Base-by-base conservation (phyloP, 2,113 vertebrate species). In the Scomber japonicus region DNA sequence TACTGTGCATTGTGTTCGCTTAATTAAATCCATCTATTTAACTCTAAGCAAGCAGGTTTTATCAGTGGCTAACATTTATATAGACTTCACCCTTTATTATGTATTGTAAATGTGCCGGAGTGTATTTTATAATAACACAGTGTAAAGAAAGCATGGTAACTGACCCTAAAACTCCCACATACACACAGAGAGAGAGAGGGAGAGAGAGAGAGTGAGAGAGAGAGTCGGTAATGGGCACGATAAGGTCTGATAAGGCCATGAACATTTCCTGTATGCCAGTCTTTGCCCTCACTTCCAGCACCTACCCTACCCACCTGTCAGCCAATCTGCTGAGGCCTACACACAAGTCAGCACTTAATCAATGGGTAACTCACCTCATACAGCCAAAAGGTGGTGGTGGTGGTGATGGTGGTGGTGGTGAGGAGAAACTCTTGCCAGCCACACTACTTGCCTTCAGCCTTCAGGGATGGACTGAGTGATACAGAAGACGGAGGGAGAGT, bases 331-430 rank as follows among this genome's bases (percentile, higher is more conserved):
- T 15, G 54, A 6, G 24, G 56, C 85, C 80, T 68, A 61, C 24
- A 61, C 57, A 50, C 3, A 66, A 30, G 5, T 66, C 15, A 53
- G n/a, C 75, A 17, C 27, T 46, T 14, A 74, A 51, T 69, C 14
- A 77, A 14, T n/a, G 17, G 17, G 64, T 14, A 68, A 87, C 90
- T 89, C 79, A 91, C 92, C 89, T 81, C 54, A 27, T 10, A 14
- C 16, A 53, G 54, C 40, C 0, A 27, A 27, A 27, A 27, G 24
- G 24, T 27, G 24, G 24, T 27, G 24, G 24, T 27, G 24, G 24
- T 27, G 24, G 24, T 27, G 21, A 21, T 21, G 24, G 24, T 27
- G 24, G 24, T 27, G 24, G 24, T 27, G 24, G 24, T 27, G 24
- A 27, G 24, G 24, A 3, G 24, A 27, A 27, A 27, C 24, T 27